These are phyloP conservation scores for Arvicanthis niloticus DNA, from an alignment of 2,113 vertebrate species.

Conservation along the genomic window DNA sequence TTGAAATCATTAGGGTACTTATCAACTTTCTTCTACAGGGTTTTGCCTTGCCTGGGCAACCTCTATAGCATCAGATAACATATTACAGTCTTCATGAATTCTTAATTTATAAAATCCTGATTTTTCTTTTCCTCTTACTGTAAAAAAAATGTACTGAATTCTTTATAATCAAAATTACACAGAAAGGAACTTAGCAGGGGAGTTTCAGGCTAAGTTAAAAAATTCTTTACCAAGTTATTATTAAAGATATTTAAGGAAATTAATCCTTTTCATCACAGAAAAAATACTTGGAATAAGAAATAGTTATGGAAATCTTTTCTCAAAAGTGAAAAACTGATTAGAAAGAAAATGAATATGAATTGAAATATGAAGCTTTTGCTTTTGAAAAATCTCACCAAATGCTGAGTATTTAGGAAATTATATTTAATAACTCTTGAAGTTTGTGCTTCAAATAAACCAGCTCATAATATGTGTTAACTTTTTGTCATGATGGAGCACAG, in stretches of 20 bases:
- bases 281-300: slow-evolving; percentile 34
- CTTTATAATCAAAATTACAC: slow-evolving; percentile 5
- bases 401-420: slow-evolving; percentile 71
- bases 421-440: slow-evolving; percentile 67
- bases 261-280: not conserved
- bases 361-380: slow-evolving; percentile 60
- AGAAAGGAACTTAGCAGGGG: not conserved
- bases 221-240: not conserved
- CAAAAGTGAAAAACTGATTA: slow-evolving; percentile 17
- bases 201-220: not conserved
- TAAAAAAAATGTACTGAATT: not conserved
- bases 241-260: not conserved
- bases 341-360: slow-evolving; percentile 69
- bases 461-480: slow-evolving; percentile 58
- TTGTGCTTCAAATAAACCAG: slow-evolving; percentile 66
- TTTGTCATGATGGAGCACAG: slow-evolving; percentile 66
- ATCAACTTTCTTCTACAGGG: not conserved
- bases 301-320: slow-evolving; percentile 11
- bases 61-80: not conserved
- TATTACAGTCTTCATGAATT: not conserved
- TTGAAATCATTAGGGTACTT: not conserved
- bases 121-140: slow-evolving; percentile 35
- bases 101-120: slow-evolving; percentile 11
- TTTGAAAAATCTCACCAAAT: slow-evolving; percentile 64
- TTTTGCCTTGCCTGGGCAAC: not conserved